Percentiles rank a stretch among this genome's conserved stretches.
Conservation (phyloP, 2,113 vertebrate genomes). For the Gymnocephalus cernua region DNA sequence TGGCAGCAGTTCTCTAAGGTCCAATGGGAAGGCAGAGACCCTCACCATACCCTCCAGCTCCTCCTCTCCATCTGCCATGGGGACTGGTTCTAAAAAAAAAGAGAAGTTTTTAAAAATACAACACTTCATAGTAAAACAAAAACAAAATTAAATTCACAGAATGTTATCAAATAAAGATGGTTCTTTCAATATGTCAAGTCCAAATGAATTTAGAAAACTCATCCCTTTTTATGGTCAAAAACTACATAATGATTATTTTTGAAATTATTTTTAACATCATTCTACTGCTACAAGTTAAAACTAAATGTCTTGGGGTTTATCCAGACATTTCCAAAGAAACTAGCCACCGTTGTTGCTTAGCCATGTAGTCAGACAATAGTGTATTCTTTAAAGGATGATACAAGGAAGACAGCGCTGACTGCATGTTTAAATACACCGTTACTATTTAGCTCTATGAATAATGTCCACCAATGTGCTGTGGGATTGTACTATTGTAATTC, state of each 20-base stretch:
- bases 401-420: not conserved
- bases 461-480: not conserved
- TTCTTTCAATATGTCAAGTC: not conserved
- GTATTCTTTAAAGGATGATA: not conserved
- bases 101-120: not conserved
- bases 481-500: not conserved
- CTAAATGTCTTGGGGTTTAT: not conserved
- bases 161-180: constrained; percentile 11
- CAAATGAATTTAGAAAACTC: not conserved
- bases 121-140: not conserved
- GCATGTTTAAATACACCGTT: not conserved
- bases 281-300: too few species aligned
- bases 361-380: not conserved
- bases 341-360: not conserved
- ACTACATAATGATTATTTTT: not conserved
- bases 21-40: constrained; percentile 90
- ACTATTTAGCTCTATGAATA: not conserved
- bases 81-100: constrained; percentile 81
- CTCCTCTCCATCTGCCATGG: constrained; percentile 67
- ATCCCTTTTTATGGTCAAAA: not conserved
- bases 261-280: too few species aligned
- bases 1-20: constrained; percentile 94
- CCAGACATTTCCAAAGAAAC: not conserved
- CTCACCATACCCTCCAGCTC: constrained; percentile 88
- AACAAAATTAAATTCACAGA: not conserved